phyloP scores from a whole-genome alignment of 64 coral and sea anemone species.

The Stichodactyla mertensii region DNA sequence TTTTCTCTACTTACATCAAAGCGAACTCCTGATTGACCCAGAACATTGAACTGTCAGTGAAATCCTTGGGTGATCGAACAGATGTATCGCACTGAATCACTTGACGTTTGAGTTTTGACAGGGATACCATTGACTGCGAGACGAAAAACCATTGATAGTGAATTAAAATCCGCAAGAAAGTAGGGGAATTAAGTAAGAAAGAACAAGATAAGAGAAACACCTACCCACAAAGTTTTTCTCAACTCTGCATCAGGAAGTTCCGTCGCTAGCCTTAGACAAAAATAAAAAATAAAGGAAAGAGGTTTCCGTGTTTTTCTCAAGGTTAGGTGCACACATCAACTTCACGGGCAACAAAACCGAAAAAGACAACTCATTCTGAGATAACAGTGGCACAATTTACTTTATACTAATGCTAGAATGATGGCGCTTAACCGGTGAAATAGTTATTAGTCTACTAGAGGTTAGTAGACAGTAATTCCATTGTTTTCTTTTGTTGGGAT shows the following conservation, averaged over 20 bases:
- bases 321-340: too few species aligned
- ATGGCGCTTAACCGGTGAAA: too few species aligned
- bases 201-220: neutral
- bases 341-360: too few species aligned
- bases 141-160: neutral
- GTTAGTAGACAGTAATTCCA: too few species aligned
- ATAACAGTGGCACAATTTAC: too few species aligned
- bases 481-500: too few species aligned
- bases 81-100: constrained; percentile 74
- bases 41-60: constrained; percentile 71
- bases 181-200: too few species aligned
- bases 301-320: too few species aligned
- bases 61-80: constrained; percentile 74
- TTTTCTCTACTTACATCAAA: constrained; percentile 65
- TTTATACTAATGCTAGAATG: too few species aligned
- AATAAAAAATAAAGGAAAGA: neutral
- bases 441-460: too few species aligned
- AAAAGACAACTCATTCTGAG: too few species aligned
- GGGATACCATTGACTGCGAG: constrained; percentile 71
- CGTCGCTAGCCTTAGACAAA: constrained; percentile 57
- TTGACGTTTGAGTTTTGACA: constrained; percentile 94
- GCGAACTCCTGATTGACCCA: constrained; percentile 97
- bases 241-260: constrained; percentile 90
- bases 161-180: too few species aligned
- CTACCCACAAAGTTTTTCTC: constrained; percentile 86